A percentile compares a stretch with the other conserved stretches of the same genome.
phyloP scores from a whole-genome alignment of 2,797 vertebrate species.

The Trachops cirrhosus region DNA sequence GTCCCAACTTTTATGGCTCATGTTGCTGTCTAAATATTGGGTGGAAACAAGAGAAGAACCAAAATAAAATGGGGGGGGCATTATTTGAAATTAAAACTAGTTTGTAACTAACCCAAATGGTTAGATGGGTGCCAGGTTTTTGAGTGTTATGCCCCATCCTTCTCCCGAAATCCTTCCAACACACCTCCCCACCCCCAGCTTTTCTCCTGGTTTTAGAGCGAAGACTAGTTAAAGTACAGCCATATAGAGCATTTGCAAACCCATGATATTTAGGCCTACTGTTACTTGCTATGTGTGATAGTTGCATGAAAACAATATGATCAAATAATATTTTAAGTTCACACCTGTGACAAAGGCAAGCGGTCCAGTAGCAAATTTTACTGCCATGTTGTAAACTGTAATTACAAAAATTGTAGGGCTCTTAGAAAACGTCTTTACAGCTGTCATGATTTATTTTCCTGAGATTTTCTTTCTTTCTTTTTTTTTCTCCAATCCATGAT shows the following conservation, averaged over 20 bases:
- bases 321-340: neutral
- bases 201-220: neutral
- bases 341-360: neutral
- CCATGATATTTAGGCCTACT: neutral
- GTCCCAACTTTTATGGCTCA: constrained; percentile 63
- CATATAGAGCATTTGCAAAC: neutral
- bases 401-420: constrained; percentile 33
- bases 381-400: neutral
- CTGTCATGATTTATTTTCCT: constrained; percentile 41
- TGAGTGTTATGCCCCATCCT: neutral
- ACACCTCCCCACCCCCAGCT: fast-evolving
- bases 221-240: neutral
- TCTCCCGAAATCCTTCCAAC: neutral
- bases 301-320: neutral
- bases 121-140: neutral
- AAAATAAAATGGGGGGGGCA: constrained; percentile 74
- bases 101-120: constrained; percentile 1
- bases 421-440: neutral
- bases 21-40: constrained; percentile 81
- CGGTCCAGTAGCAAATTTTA: neutral
- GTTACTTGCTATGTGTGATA: neutral
- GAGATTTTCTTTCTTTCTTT: neutral
- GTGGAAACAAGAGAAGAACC: constrained; percentile 63
- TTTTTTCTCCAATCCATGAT: neutral
- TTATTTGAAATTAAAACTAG: constrained; percentile 67